Percentiles rank a stretch among this genome's conserved stretches.
Conservation (phyloP, 2,797 vertebrate genomes). For the Loriculus beryllinus region DNA sequence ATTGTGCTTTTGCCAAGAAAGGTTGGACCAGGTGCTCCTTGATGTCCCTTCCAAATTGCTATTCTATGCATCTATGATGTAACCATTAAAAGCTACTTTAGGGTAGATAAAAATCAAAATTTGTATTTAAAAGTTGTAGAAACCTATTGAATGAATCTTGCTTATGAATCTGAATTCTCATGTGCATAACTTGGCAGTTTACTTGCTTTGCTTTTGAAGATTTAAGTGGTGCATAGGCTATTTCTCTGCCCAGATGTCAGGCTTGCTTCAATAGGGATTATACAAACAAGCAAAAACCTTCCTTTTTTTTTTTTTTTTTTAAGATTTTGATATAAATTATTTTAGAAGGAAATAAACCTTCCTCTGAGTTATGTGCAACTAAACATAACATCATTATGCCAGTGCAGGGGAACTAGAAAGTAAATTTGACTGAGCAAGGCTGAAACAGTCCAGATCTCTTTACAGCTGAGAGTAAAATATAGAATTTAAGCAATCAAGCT, state of each 20-base stretch:
- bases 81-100: not conserved
- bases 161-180: not conserved
- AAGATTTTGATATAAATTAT: not conserved
- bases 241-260: not conserved
- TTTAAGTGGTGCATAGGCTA: not conserved
- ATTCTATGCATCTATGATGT: not conserved
- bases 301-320: not conserved
- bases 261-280: not conserved
- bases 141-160: not conserved
- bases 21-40: not conserved
- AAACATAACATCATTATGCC: not conserved
- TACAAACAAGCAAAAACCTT: not conserved
- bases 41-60: not conserved
- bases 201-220: not conserved
- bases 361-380: not conserved
- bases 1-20: not conserved
- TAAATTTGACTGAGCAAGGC: not conserved
- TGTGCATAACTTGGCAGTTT: not conserved
- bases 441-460: slow-evolving; percentile 6
- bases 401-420: not conserved
- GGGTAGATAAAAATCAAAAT: not conserved
- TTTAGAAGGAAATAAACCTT: not conserved
- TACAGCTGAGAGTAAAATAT: not conserved
- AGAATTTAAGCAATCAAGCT: not conserved
- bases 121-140: not conserved